These are phyloP conservation scores for Watsonalla binaria DNA, from an alignment of 2,888 invertebrate genomes.

Conservation along the genomic window DNA sequence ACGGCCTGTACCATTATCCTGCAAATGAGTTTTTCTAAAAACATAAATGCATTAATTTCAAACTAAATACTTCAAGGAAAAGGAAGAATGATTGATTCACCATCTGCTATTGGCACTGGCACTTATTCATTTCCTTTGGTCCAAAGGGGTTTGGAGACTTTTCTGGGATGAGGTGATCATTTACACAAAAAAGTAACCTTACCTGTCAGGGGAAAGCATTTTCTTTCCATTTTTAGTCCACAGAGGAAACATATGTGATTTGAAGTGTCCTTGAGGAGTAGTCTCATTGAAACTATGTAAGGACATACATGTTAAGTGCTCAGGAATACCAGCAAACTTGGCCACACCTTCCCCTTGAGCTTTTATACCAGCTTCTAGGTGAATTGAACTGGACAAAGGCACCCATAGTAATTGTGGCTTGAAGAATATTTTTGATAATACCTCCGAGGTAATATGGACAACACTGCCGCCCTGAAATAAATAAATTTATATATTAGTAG, in stretches of 20 bases:
- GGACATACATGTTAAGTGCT: constrained; percentile 70
- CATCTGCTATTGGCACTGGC: too few relatives aligned
- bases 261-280: constrained; percentile 85
- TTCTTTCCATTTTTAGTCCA: constrained; percentile 89
- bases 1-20: too few relatives aligned
- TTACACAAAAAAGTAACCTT: constrained; percentile 5
- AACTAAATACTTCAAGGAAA: too few relatives aligned
- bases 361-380: constrained; percentile 81
- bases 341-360: constrained; percentile 82
- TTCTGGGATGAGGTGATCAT: not conserved
- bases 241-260: constrained; percentile 83
- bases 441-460: constrained; percentile 89
- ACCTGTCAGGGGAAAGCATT: constrained; percentile 80
- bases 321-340: constrained; percentile 83
- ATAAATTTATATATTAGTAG: constrained; percentile 2
- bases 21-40: too few relatives aligned
- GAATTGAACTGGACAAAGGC: constrained; percentile 83
- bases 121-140: too few relatives aligned
- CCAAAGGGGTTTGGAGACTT: too few relatives aligned
- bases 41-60: too few relatives aligned
- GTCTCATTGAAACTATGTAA: constrained; percentile 84
- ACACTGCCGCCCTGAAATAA: constrained; percentile 86
- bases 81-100: too few relatives aligned
- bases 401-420: constrained; percentile 83
- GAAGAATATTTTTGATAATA: constrained; percentile 81